Evolutionary conservation across 2,888 invertebrate species (phyloP), one percentile per base, ranked within the genome.

Genomic region (Cheiracanthium punctorium): DNA sequence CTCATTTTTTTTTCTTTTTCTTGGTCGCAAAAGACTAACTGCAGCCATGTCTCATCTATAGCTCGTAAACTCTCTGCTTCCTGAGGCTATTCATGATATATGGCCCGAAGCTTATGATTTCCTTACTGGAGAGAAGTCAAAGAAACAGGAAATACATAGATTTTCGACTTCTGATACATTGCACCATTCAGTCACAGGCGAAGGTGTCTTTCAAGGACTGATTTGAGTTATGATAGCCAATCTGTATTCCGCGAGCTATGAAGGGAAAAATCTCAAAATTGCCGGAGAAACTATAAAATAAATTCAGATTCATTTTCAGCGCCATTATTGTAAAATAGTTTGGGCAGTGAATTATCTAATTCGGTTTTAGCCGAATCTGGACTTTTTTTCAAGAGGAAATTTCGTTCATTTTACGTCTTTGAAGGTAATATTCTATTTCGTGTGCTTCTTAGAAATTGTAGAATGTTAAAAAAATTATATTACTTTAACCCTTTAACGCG

Each of bases 131-230:
- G 58, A 58, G 58, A 58, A 58, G 58, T 58, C 24, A 58, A 58
- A 58, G 58, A 24, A 58, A 58, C 58, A 20, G 58, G 58, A 58
- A 58, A 58, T 58, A 58, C 58, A 58, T 17, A 58, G 58, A 58
- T 58, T 58, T 58, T 58, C 58, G 20, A 20, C 58, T 12, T 58
- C 24, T 58, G 58, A 58, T 58, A 58, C 24, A 58, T 58, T 58
- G 58, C 20, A 24, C 24, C 58, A 58, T 58, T 58, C 24, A 24
- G 24, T 58, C 58, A 58, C 24, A 58, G 58, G 5, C 24, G 20
- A 24, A 5, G 48, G 8, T 58, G 58, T 24, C 58, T 58, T 58
- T 24, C 20, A 58, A 5, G 24, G 58, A 17, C 17, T 7, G 43
- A 48, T 48, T 48, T 48, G 14, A 48, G 10, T 48, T 12, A 48